Conservation (phyloP, 2,797 vertebrate species). For the Halcyon badia region DNA sequence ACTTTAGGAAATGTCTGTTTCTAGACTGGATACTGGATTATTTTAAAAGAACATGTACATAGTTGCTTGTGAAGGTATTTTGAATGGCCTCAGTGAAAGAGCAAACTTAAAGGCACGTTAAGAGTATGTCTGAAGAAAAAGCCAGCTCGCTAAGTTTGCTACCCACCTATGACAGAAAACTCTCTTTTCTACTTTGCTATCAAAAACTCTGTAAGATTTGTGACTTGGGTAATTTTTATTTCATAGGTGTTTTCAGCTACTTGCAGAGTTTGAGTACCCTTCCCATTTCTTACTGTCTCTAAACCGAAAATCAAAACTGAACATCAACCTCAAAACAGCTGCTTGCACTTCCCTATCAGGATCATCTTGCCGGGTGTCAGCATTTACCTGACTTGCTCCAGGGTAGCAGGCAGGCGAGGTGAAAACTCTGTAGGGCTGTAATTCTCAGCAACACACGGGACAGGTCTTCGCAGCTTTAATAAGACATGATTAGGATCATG, state of each 20-base stretch:
- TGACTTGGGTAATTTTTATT: neutral
- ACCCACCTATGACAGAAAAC: neutral
- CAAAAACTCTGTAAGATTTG: neutral
- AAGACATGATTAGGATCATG: conserved; percentile 92
- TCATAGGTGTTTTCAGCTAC: neutral
- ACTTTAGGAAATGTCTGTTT: neutral
- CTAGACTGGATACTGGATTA: neutral
- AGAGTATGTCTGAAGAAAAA: neutral
- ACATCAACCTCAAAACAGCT: neutral
- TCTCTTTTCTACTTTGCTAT: neutral
- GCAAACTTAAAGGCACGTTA: neutral
- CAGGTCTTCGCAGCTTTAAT: conserved; percentile 91
- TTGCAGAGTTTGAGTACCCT: neutral
- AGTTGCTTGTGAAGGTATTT: neutral
- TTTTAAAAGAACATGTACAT: neutral
- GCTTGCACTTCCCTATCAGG: neutral
- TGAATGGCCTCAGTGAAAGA: neutral
- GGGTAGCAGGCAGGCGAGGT: conserved; percentile 66
- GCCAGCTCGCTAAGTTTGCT: neutral
- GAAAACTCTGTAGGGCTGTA: conserved; percentile 48
- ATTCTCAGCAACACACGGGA: conserved; percentile 54
- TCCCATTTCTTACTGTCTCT: neutral
- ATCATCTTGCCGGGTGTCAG: neutral
- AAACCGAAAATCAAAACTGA: neutral
- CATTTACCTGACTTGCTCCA: conserved; percentile 82